Base-by-base conservation (phyloP, 2,888 invertebrate species). In the Endotricha flammealis region DNA sequence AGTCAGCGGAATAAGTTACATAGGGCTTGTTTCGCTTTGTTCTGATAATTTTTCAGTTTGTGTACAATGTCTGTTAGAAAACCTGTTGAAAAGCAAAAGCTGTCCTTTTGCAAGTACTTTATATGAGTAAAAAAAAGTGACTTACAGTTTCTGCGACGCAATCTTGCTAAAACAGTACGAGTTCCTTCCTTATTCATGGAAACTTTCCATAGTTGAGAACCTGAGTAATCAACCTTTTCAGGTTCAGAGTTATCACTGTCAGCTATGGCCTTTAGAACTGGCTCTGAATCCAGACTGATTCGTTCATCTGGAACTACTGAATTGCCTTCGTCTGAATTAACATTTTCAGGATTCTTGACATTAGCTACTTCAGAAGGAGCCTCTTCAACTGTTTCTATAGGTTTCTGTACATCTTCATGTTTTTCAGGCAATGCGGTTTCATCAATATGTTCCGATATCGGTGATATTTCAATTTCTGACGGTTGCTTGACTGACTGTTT, bases 141-240 rank as follows among this genome's bases (percentile, higher is more conserved):
- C 79, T 73, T 67, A 86, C 85, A 55, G 46, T 83, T 79, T 55
- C 78, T 69, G 1, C 82, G 66, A 20, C 72, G 57, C 20, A 86
- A 42, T 54, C 78, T 64, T 13, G 56, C 59, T 25, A 86, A 58
- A 13, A 77, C 53, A 3, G 50, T 53, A 13, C 70, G 59, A 72
- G 76, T 60, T 65, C 86, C 62, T 80, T 85, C 47, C 88, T 89
- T 59, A 74, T 87, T 58, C 2, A 74, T 78, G 1, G 45, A 71
- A 25, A 94, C 90, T 60, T 93, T 89, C 92, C 94, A 93, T 9
- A 95, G 72, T 75, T 95, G 94, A 10, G 92, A 91, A 2, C 94
- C 95, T 31, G 90, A 88, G 66, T 95, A 95, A 32, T 90, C 89
- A 27, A 93, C 86, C 56, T 61, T 81, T 9, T 57, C 43, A n/a